These are phyloP conservation scores for Gonioctena quinquepunctata DNA, from an alignment of 1,140 invertebrate species.

Conservation along the genomic window DNA sequence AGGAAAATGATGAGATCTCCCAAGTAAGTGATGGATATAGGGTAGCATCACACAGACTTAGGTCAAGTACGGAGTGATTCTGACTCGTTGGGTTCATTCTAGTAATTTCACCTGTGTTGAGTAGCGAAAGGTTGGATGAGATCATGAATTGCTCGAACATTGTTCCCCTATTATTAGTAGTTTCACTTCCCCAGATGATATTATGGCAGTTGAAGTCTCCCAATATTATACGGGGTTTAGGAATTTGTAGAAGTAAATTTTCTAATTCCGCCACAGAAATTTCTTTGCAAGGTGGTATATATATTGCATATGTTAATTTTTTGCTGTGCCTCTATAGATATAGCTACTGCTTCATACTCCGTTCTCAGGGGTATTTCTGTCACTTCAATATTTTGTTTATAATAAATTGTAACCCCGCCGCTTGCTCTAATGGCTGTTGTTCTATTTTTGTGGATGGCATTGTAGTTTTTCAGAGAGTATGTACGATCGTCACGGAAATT, in stretches of 20 bases:
- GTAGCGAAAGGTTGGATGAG: neutral
- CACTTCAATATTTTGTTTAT: neutral
- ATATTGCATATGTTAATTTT: neutral
- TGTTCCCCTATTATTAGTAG: neutral
- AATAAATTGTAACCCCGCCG: neutral
- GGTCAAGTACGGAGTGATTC: neutral
- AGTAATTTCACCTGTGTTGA: neutral
- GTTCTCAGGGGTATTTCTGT: neutral
- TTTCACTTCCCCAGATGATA: neutral
- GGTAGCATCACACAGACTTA: neutral
- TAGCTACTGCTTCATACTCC: constrained; percentile 1
- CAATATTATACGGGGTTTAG: neutral
- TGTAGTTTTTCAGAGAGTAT: constrained; percentile 1
- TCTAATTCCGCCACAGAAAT: neutral
- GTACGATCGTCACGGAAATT: neutral
- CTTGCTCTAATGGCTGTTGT: neutral
- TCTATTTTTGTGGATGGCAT: neutral
- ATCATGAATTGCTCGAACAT: neutral
- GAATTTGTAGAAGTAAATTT: constrained; percentile 1
- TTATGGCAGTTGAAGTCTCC: constrained; percentile 3
- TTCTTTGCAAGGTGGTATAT: neutral
- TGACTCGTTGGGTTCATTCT: neutral
- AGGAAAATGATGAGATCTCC: neutral
- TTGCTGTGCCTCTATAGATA: neutral
- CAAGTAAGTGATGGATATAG: neutral